These are phyloP conservation scores for Sebastes miniatus DNA, from an alignment of 2,797 vertebrate genomes.

Conservation along the genomic window DNA sequence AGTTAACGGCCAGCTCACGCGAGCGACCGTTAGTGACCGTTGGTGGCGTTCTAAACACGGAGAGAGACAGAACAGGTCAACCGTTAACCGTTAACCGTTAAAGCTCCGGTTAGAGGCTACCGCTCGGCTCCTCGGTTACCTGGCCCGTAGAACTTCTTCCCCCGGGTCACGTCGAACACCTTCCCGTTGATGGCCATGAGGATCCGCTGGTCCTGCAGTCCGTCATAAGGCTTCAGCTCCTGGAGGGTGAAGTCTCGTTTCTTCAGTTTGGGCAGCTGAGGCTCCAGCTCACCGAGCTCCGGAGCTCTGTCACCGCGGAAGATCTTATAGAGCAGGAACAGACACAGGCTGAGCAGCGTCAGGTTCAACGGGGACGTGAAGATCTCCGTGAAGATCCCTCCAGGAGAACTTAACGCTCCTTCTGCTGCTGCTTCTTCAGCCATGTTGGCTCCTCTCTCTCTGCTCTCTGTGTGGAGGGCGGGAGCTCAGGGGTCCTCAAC, in stretches of 20 bases:
- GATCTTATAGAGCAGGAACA: slow-evolving; percentile 94
- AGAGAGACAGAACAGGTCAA: not conserved
- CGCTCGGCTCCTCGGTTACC: slow-evolving; percentile 69
- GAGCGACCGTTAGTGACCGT: not conserved
- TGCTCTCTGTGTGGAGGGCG: not conserved
- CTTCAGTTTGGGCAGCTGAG: slow-evolving; percentile 85
- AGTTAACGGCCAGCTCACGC: too few species aligned
- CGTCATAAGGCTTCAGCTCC: slow-evolving; percentile 88
- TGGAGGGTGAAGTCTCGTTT: slow-evolving; percentile 90
- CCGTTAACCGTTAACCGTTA: too few species aligned
- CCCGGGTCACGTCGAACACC: slow-evolving; percentile 95
- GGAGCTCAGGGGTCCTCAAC: not conserved
- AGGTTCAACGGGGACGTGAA: slow-evolving; percentile 92
- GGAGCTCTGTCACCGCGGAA: slow-evolving; percentile 86
- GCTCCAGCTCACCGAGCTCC: slow-evolving; percentile 75
- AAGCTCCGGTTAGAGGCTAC: too few species aligned
- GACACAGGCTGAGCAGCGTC: slow-evolving; percentile 89
- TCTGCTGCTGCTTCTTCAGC: slow-evolving; percentile 76
- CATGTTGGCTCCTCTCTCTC: slow-evolving; percentile 72
- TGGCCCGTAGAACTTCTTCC: slow-evolving; percentile 94
- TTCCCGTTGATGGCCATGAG: slow-evolving; percentile 95
- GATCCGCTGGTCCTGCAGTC: slow-evolving; percentile 85
- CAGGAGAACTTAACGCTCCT: slow-evolving; percentile 68
- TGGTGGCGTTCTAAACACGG: not conserved
- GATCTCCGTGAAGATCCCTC: slow-evolving; percentile 88